Conservation (phyloP, 2,888 invertebrate species). For the Metalampra italica region DNA sequence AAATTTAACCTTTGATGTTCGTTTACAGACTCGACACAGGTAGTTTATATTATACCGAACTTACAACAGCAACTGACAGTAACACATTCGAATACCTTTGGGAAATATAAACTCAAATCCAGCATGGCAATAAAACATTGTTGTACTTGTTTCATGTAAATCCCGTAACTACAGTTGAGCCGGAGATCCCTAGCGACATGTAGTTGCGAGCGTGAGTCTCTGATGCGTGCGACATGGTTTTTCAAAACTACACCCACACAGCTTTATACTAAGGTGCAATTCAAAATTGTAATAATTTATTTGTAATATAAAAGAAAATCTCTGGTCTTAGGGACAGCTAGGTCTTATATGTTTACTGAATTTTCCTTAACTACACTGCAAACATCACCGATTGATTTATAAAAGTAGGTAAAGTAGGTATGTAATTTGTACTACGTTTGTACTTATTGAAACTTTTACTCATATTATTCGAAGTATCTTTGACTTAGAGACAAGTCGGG, state of each 20-base stretch:
- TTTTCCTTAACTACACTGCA: too few relatives aligned
- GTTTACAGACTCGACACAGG: too few relatives aligned
- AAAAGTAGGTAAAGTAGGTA: not conserved
- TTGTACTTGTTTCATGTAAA: constrained; percentile 63
- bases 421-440: too few relatives aligned
- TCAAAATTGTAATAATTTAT: too few relatives aligned
- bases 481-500: too few relatives aligned
- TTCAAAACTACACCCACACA: not conserved
- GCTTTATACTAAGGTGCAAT: not conserved
- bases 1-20: too few relatives aligned
- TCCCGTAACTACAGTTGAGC: constrained; percentile 58
- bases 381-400: too few relatives aligned
- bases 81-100: constrained; percentile 51
- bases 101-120: constrained; percentile 67
- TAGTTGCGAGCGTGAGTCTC: constrained; percentile 30
- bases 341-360: too few relatives aligned
- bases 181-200: constrained; percentile 41
- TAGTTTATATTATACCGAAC: constrained; percentile 20
- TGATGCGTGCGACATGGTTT: constrained; percentile 11
- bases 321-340: too few relatives aligned
- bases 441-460: too few relatives aligned
- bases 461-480: too few relatives aligned
- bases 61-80: constrained; percentile 47
- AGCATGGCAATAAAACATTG: constrained; percentile 58
- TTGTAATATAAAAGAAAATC: too few relatives aligned